Percentiles rank a stretch among this genome's conserved stretches.
Conservation (phyloP, 2,113 vertebrate genomes). For the Upupa epops region DNA sequence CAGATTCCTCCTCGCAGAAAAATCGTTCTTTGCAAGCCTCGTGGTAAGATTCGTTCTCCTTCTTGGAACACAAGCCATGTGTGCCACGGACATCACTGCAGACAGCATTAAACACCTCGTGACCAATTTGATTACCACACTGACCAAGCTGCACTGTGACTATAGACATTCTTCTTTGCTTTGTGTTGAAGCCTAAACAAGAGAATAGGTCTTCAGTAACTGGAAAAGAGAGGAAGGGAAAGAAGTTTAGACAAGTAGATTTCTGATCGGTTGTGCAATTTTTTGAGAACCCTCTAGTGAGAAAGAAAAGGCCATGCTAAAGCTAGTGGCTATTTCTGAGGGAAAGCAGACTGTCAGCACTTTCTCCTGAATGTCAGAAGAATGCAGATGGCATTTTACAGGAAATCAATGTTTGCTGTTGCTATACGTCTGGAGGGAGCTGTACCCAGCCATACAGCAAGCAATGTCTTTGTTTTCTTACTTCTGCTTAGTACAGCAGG, state of each 20-base stretch:
- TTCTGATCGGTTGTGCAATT: background rate
- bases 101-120: constrained; percentile 83
- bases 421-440: background rate
- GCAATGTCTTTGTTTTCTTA: background rate
- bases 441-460: background rate
- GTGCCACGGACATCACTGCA: constrained; percentile 73
- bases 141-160: constrained; percentile 93
- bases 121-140: constrained; percentile 94
- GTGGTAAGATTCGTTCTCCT: constrained; percentile 75
- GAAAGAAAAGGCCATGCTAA: background rate
- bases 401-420: background rate
- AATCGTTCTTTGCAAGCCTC: constrained; percentile 83
- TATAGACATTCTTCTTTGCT: constrained; percentile 81
- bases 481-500: background rate
- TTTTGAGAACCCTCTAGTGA: background rate
- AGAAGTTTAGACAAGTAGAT: background rate
- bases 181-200: background rate
- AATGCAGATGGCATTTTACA: background rate
- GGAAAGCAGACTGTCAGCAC: background rate
- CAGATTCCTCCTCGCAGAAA: constrained; percentile 77
- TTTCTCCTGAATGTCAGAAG: background rate
- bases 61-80: constrained; percentile 68
- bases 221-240: too few species aligned
- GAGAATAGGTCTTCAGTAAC: background rate
- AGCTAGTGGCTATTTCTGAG: background rate